Percentiles rank a stretch among this genome's conserved stretches.
phyloP scores from a whole-genome alignment of 2,797 vertebrate species.

The Chelon labrosus region DNA sequence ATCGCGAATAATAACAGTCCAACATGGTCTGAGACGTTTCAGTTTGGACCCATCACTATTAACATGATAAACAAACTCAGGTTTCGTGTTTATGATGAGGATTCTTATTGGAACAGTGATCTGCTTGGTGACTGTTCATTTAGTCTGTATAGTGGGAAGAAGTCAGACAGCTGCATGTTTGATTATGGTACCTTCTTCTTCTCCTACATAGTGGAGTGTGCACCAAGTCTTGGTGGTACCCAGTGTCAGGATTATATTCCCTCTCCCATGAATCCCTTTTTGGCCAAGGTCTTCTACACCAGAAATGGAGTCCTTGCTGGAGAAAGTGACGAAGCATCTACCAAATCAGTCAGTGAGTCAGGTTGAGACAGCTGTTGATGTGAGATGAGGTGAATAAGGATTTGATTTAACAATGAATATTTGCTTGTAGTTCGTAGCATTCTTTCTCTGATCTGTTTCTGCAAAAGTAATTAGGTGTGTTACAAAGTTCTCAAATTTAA shows the following conservation, averaged over 20 bases:
- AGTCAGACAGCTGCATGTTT: background rate
- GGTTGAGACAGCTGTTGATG: background rate
- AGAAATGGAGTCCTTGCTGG: slow-evolving; percentile 6
- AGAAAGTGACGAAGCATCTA: background rate
- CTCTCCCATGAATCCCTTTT: background rate
- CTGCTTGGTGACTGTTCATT: slow-evolving; percentile 30
- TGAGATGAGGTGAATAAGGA: no score
- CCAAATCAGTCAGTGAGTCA: background rate
- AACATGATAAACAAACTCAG: background rate
- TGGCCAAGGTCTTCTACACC: background rate
- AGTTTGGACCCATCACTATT: slow-evolving; percentile 51
- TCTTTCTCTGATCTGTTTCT: background rate
- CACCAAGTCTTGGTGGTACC: slow-evolving; percentile 41
- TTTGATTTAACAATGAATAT: background rate
- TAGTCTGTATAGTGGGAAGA: rapidly evolving
- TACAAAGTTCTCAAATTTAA: background rate
- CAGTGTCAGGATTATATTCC: slow-evolving; percentile 26
- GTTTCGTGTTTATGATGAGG: slow-evolving; percentile 54
- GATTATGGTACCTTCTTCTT: slow-evolving; percentile 49
- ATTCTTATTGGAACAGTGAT: slow-evolving; percentile 48
- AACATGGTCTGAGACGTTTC: slow-evolving; percentile 25
- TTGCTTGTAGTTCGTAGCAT: background rate
- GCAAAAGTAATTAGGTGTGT: background rate
- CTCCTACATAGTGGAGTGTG: slow-evolving; percentile 43
- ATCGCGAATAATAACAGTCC: slow-evolving; percentile 44